A percentile compares a stretch with the other conserved stretches of the same genome.
Evolutionary conservation across 2,888 invertebrate genomes (phyloP).

Genomic region (Lumbricus terrestris): DNA sequence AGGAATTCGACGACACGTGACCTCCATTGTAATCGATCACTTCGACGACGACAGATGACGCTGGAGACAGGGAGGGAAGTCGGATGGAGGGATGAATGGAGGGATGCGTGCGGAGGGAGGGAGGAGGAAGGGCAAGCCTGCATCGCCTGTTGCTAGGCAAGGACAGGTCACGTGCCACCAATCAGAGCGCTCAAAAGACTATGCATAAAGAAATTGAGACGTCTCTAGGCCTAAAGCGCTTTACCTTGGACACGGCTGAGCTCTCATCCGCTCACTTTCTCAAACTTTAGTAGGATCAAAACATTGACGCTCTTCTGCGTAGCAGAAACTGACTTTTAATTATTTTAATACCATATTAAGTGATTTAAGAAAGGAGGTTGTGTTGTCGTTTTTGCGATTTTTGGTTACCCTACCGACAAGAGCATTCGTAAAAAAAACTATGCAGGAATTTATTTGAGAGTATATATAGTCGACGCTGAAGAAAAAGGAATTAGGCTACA

Average conservation of each 20-base stretch:
- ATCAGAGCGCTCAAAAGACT: not conserved
- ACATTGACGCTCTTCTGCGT: no score
- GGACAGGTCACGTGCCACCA: not conserved
- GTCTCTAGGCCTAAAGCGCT: not conserved
- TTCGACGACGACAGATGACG: conserved; percentile 4
- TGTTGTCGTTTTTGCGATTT: no score
- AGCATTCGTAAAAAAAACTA: no score
- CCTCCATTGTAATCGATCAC: not conserved
- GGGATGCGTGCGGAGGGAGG: not conserved
- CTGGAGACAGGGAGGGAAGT: not conserved
- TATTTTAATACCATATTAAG: no score
- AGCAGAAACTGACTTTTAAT: not conserved
- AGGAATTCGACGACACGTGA: not conserved
- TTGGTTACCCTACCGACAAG: no score
- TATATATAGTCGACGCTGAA: no score
- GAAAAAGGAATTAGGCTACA: no score
- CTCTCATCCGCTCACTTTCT: not conserved
- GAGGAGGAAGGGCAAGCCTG: not conserved
- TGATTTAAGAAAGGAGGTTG: no score
- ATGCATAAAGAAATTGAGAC: not conserved
- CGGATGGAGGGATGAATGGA: not conserved
- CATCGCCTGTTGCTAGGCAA: not conserved
- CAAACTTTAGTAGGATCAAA: not conserved
- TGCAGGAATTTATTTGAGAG: no score
- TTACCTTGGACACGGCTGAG: not conserved